These are phyloP conservation scores for Pyrrhosoma nymphula DNA, from an alignment of 2,888 invertebrate genomes.

Conservation along the genomic window DNA sequence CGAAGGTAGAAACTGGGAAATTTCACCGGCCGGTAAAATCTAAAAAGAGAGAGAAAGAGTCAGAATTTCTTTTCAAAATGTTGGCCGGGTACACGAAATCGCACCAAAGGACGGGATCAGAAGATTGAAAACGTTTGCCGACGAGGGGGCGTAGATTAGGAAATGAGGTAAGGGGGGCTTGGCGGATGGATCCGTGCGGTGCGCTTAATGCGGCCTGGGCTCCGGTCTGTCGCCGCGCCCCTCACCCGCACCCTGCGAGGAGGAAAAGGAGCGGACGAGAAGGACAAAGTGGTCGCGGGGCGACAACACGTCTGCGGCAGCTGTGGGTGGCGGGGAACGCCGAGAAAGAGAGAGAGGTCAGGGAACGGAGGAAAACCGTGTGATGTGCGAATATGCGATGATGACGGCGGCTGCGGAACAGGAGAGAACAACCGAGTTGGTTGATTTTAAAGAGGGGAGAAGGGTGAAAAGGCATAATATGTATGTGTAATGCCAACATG, in stretches of 20 bases:
- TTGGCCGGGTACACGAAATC: background rate
- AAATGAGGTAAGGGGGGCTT: slow-evolving; percentile 1
- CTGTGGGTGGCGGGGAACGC: slow-evolving; percentile 38
- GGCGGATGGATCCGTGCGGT: background rate
- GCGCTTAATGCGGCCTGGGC: slow-evolving; percentile 28
- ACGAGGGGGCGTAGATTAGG: background rate
- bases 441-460: background rate
- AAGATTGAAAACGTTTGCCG: background rate
- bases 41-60: too few species aligned
- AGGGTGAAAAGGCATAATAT: slow-evolving; percentile 12
- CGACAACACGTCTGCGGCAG: slow-evolving; percentile 59
- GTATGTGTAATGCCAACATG: background rate
- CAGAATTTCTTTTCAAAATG: background rate
- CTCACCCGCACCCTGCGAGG: background rate
- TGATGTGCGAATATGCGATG: slow-evolving; percentile 30
- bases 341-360: background rate
- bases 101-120: background rate
- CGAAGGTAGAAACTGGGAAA: too few species aligned
- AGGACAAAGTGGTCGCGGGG: slow-evolving; percentile 59
- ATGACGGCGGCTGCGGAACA: slow-evolving; percentile 9
- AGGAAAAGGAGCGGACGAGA: slow-evolving; percentile 53
- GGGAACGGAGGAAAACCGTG: slow-evolving; percentile 20
- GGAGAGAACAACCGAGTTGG: background rate
- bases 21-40: too few species aligned
- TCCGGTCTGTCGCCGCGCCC: background rate